Conservation (phyloP, 2,113 vertebrate species). For the Zeus faber region DNA sequence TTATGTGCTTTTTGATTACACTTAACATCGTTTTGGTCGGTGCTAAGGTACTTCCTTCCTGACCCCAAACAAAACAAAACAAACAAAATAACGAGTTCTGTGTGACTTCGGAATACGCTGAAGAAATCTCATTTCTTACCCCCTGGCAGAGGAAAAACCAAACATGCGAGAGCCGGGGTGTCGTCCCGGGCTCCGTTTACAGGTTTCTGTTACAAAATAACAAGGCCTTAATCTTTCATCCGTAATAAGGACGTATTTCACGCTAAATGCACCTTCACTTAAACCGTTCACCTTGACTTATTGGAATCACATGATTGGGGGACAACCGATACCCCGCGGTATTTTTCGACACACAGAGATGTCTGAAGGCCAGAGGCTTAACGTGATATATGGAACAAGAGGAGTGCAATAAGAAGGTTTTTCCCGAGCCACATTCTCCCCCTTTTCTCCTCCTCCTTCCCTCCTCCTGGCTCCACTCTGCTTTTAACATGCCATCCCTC, state of each 20-base stretch:
- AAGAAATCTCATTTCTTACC: slow-evolving; percentile 45
- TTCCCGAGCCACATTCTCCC: slow-evolving; percentile 1
- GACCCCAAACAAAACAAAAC: slow-evolving; percentile 46
- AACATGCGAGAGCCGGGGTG: slow-evolving; percentile 37
- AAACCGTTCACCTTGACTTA: slow-evolving; percentile 69
- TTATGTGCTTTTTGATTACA: slow-evolving; percentile 47
- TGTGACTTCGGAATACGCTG: slow-evolving; percentile 56
- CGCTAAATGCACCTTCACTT: slow-evolving; percentile 74
- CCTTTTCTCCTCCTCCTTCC: slow-evolving; percentile 23
- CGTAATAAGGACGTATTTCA: slow-evolving; percentile 72
- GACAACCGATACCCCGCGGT: slow-evolving; percentile 51
- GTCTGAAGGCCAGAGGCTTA: slow-evolving; percentile 54
- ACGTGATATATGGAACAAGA: slow-evolving; percentile 50
- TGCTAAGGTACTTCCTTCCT: slow-evolving; percentile 57
- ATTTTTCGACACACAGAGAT: slow-evolving; percentile 44
- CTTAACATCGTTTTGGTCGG: slow-evolving; percentile 50
- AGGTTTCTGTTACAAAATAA: slow-evolving; percentile 49
- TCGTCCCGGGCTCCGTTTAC: slow-evolving; percentile 55
- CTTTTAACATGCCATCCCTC: slow-evolving; percentile 33
- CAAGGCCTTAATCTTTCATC: slow-evolving; percentile 64
- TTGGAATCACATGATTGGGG: slow-evolving; percentile 64
- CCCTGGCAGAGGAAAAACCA: slow-evolving; percentile 49
- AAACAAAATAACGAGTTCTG: slow-evolving; percentile 16
- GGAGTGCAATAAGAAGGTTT: slow-evolving; percentile 41
- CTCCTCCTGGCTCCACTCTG: slow-evolving; percentile 32